Conservation (phyloP, 2,797 vertebrate species). For the Ciconia nigra region DNA sequence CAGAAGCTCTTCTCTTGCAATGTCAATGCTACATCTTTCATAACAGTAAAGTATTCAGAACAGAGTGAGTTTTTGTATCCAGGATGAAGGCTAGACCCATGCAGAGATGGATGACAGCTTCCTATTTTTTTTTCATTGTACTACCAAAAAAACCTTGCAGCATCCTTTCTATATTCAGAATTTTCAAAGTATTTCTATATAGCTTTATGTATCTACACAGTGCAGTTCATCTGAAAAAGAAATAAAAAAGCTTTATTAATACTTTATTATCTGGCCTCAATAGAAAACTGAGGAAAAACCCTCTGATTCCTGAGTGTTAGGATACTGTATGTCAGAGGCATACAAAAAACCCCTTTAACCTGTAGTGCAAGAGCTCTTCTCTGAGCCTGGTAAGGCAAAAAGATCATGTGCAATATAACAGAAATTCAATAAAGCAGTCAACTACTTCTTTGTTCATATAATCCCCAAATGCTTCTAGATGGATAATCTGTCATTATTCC, state of each 20-base stretch:
- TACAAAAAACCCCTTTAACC: not conserved
- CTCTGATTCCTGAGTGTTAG: not conserved
- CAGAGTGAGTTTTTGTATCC: not conserved
- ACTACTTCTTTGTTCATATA: not conserved
- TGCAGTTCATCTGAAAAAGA: not conserved
- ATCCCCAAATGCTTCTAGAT: not conserved
- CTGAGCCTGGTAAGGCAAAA: not conserved
- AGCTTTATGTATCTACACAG: not conserved
- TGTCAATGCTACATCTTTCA: not conserved
- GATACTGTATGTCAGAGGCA: not conserved
- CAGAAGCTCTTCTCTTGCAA: not conserved
- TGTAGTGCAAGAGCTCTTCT: not conserved
- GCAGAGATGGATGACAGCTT: not conserved
- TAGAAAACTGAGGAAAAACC: not conserved
- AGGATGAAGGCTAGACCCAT: not conserved
- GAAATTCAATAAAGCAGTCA: not conserved
- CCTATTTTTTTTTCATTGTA: not conserved
- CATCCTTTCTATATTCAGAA: not conserved
- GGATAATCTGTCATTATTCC: not conserved
- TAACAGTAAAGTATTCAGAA: not conserved
- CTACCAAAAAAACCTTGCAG: not conserved
- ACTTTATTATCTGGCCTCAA: not conserved
- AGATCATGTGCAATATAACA: not conserved
- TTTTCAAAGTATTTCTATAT: not conserved
- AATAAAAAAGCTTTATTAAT: not conserved